Percentiles rank a stretch among this genome's conserved stretches.
phyloP scores from a whole-genome alignment of 2,797 vertebrate species.

The Sebastes iracundus region DNA sequence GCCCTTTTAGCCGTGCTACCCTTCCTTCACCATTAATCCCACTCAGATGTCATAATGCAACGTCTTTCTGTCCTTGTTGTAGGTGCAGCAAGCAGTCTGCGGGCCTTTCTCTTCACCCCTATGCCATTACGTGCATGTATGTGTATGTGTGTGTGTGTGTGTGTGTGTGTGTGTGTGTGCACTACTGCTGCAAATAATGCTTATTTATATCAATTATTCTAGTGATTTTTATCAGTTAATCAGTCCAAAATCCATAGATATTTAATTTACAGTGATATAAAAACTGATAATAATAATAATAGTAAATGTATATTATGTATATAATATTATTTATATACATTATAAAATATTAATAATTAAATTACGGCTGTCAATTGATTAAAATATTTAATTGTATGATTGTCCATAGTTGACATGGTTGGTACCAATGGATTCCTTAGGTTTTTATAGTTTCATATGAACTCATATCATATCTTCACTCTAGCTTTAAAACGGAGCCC shows the following conservation, averaged over 20 bases:
- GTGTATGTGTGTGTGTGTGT: neutral
- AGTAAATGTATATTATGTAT: neutral
- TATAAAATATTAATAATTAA: neutral
- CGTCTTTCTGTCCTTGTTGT: constrained; percentile 7
- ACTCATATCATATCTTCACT: too few relatives aligned
- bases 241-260: neutral
- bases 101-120: neutral
- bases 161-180: neutral
- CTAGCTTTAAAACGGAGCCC: too few relatives aligned
- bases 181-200: neutral
- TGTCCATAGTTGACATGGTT: too few relatives aligned
- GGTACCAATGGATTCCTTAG: too few relatives aligned
- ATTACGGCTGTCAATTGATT: too few relatives aligned
- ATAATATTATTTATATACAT: neutral
- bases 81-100: neutral
- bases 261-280: neutral
- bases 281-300: neutral
- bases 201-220: neutral
- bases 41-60: constrained; percentile 18
- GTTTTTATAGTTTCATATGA: too few relatives aligned
- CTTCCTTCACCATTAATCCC: constrained; percentile 15
- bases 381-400: too few relatives aligned
- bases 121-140: neutral
- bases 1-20: neutral
- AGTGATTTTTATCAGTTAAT: neutral